Evolutionary conservation across 2,113 vertebrate genomes (phyloP), one percentile per base, ranked within the genome.

Genomic region (Falco punctatus): DNA sequence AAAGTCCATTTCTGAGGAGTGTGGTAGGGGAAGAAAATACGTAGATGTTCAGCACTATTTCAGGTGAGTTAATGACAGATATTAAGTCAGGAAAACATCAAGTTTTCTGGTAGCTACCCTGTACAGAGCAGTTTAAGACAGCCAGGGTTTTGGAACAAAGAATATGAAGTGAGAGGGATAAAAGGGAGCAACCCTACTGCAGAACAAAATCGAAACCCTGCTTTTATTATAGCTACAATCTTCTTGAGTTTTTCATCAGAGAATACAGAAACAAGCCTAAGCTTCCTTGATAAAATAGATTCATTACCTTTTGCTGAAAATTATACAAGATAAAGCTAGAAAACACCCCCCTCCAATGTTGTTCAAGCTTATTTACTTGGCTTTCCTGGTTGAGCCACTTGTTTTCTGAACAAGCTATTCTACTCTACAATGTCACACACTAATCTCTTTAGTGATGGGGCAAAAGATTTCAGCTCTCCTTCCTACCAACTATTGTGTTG

Each of bases 401-500:
- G 9, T 1, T 61, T 54, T 85, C 42, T 80, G 38, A 88, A 69
- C 15, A 48, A 28, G 32, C 42, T 40, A 8, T 40, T n/a, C n/a
- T 64, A 59, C 23, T 38, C 28, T 12, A 26, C 27, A 62, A 24
- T 51, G 12, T 26, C 0, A 0, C 59, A 58, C 17, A 51, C 13
- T 64, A 19, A 6, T 52, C 9, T 49, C 44, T 89, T n/a, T 17
- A 72, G 44, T 30, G 48, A 81, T 8, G 13, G 16, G n/a, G 69
- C 4, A 0, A n/a, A 69, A 75, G 15, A 88, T 80, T 92, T 81
- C 59, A 73, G 19, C 4, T 84, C 46, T 87, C n/a, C 33, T 72
- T 69, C 61, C 44, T 70, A 91, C 10, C 28, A 42, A 20, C n/a
- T 70, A 7, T 23, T 77, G 59, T 16, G 15, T 5, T 65, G 49